Evolutionary conservation across 2,113 vertebrate species (phyloP).

Genomic region (Zingel zingel): DNA sequence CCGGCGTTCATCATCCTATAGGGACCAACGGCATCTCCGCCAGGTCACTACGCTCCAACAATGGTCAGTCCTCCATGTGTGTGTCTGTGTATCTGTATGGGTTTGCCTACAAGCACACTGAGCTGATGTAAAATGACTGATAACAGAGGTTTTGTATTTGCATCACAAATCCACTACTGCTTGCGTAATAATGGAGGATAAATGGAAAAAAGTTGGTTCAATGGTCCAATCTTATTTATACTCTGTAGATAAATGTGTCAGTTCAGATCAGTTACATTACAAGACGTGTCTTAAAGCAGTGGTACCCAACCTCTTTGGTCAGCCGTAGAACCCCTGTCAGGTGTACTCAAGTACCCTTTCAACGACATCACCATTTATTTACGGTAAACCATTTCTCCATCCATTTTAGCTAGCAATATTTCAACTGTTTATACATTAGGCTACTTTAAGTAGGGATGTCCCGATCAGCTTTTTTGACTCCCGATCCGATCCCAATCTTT

Average conservation of each 20-base stretch:
- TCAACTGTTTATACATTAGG: too few species aligned
- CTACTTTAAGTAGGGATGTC: too few species aligned
- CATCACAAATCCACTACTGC: not conserved
- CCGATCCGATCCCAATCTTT: too few species aligned
- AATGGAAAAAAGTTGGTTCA: not conserved
- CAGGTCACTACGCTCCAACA: slow-evolving; percentile 81
- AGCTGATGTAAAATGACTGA: not conserved
- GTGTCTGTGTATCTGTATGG: not conserved
- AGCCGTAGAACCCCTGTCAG: not conserved
- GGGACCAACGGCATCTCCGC: slow-evolving; percentile 84
- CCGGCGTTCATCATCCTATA: slow-evolving; percentile 81
- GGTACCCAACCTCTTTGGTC: not conserved
- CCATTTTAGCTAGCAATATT: not conserved
- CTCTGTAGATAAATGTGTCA: not conserved
- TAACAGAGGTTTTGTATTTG: not conserved
- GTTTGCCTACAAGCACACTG: slow-evolving; percentile 10
- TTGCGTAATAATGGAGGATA: not conserved
- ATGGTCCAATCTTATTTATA: too few species aligned
- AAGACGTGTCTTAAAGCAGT: not conserved
- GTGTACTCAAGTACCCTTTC: not conserved
- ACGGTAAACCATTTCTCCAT: not conserved
- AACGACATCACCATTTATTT: not conserved
- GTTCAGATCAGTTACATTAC: not conserved
- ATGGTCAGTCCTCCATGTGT: slow-evolving; percentile 72
- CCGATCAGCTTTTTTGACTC: too few species aligned